Percentiles rank a stretch among this genome's conserved stretches.
Evolutionary conservation across 2,888 invertebrate species (phyloP).

Genomic region (Holacanthella duospinosa): DNA sequence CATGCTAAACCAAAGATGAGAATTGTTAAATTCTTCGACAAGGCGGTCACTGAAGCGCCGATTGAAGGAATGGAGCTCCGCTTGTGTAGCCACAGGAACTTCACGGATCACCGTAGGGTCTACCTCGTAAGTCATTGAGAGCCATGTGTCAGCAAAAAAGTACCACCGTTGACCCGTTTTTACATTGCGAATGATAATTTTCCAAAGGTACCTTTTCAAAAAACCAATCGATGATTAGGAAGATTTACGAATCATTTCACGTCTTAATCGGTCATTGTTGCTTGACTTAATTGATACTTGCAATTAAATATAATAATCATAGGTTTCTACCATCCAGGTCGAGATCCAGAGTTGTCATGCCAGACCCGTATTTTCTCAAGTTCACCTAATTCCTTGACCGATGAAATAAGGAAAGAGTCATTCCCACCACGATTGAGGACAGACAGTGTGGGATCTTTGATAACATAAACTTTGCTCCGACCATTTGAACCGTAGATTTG

Average conservation of each 20-base stretch:
- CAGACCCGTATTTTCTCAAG: slow-evolving; percentile 29
- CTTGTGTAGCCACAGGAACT: slow-evolving; percentile 4
- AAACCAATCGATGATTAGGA: background rate
- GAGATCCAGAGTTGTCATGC: slow-evolving; percentile 24
- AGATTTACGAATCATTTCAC: background rate
- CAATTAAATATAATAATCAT: background rate
- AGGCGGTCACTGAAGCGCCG: slow-evolving; percentile 20
- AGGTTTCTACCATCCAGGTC: slow-evolving; percentile 24
- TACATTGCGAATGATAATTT: slow-evolving; percentile 20
- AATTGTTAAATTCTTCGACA: slow-evolving; percentile 34
- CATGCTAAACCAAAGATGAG: slow-evolving; percentile 41
- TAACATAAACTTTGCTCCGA: slow-evolving; percentile 19
- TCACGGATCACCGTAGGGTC: slow-evolving; percentile 16
- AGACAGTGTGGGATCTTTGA: slow-evolving; percentile 16
- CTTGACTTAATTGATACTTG: background rate
- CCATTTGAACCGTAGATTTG: slow-evolving; percentile 27
- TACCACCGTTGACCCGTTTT: slow-evolving; percentile 12
- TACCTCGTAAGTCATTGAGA: slow-evolving; percentile 15
- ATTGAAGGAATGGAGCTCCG: slow-evolving; percentile 11
- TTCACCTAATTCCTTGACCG: slow-evolving; percentile 20
- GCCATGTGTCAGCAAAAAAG: slow-evolving; percentile 25
- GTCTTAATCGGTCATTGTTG: background rate
- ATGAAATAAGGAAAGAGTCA: slow-evolving; percentile 25
- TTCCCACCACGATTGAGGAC: slow-evolving; percentile 21
- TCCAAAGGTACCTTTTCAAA: slow-evolving; percentile 17